phyloP scores from a whole-genome alignment of 2,797 vertebrate species.

The Loriculus beryllinus region DNA sequence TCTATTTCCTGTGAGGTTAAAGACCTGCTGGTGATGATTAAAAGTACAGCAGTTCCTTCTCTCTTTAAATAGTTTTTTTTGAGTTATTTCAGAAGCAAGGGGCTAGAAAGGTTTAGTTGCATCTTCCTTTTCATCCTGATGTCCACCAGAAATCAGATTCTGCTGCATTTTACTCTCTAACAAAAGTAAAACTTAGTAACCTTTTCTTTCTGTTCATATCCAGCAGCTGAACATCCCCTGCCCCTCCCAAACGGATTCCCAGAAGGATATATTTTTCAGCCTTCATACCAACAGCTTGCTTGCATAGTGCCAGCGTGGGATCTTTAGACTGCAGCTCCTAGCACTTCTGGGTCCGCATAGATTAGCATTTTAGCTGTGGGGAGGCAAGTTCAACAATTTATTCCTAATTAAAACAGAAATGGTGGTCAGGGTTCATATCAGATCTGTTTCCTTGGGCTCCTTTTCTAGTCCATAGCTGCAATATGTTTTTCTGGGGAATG shows the following conservation, averaged over 20 bases:
- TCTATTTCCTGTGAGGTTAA: constrained; percentile 64
- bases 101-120: constrained; percentile 13
- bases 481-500: not conserved
- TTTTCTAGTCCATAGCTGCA: not conserved
- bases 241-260: not conserved
- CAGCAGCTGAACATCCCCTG: not conserved
- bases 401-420: not conserved
- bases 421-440: not conserved
- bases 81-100: constrained; percentile 31
- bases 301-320: not conserved
- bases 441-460: not conserved
- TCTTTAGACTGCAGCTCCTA: not conserved
- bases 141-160: constrained; percentile 12
- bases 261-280: not conserved
- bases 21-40: constrained; percentile 62
- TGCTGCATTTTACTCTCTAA: not conserved
- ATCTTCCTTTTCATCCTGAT: constrained; percentile 14
- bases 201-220: not conserved
- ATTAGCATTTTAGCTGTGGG: not conserved
- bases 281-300: not conserved
- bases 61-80: constrained; percentile 16
- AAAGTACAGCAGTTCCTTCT: constrained; percentile 39
- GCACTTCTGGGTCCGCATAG: not conserved
- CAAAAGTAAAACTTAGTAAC: not conserved
- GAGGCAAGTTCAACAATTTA: not conserved